Evolutionary conservation across 2,113 vertebrate species (phyloP), one percentile per base, ranked within the genome.

Genomic region (Mionectes macconnelli): DNA sequence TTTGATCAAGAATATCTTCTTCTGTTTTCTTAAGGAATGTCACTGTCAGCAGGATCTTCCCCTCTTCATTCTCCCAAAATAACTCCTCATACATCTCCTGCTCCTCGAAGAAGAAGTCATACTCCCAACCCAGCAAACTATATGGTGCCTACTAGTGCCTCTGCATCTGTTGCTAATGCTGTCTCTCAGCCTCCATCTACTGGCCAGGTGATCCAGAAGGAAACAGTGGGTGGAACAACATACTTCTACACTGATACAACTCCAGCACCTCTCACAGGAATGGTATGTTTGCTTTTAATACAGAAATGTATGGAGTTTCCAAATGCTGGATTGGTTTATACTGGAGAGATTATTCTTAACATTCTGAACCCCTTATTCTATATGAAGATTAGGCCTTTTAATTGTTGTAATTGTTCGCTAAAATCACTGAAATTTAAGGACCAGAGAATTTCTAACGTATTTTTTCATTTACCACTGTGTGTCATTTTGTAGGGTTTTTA

Each of bases 31-130:
- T 87, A 94, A 99, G 99, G 99, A 94, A 99, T 99, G 99, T 99
- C 99, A 30, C 96, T 99, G 80, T 99, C 99, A 94, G 99, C 99
- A 70, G 99, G 99, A 84, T 99, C 99, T 30, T 99, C 99, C 86
- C 99, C 99, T 94, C 99, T 99, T 84, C 99, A 99, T 96, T 99
- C 99, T 33, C 99, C 99, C 87, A 99, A 99, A 98, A 99, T 99
- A 94, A 99, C 99, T 95, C 99, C 99, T 50, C 99, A 99, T 95
- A 99, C 99, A 39, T 99, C 99, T 90, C 99, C 99, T 92, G 99
- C 99, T 94, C 99, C 99, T 66, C 98, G 99, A 94, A 98, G 99
- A 94, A 99, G 99, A 97, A 99, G 99, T 98, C 99, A 99, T 98
- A 99, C 99, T 98, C 99, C 99, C 94, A 99, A 99, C 95, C 98